phyloP scores from a whole-genome alignment of 2,888 invertebrate species.

The Meganola albula region DNA sequence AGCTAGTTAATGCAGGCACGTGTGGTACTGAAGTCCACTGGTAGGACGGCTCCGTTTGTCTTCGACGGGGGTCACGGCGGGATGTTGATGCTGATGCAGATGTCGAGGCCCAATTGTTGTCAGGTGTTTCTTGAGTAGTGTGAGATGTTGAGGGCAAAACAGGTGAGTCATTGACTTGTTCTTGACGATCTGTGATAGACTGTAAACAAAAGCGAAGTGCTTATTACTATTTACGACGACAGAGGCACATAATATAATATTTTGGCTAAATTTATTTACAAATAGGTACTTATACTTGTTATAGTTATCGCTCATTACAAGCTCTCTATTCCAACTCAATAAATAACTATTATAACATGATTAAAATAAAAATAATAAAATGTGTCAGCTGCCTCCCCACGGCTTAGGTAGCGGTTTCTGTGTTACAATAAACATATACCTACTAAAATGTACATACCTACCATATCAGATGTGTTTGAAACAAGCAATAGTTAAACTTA shows the following conservation, averaged over 20 bases:
- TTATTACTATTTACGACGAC: constrained; percentile 11
- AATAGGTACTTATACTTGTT: constrained; percentile 7
- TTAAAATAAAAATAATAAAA: constrained; percentile 6
- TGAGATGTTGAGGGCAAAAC: constrained; percentile 12
- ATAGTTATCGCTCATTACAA: constrained; percentile 10
- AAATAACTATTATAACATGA: constrained; percentile 11
- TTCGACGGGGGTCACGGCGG: constrained; percentile 12
- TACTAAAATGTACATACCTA: constrained; percentile 1
- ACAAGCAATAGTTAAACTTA: constrained; percentile 1
- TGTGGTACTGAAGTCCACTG: constrained; percentile 13
- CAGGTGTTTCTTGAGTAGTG: constrained; percentile 11
- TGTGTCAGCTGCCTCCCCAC: constrained; percentile 2
- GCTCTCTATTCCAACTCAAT: constrained; percentile 9
- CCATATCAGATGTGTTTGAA: constrained; percentile 1
- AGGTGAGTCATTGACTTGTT: constrained; percentile 9
- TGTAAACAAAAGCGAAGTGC: constrained; percentile 11
- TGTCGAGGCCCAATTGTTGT: constrained; percentile 13
- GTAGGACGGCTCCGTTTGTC: constrained; percentile 13
- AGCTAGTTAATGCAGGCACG: constrained; percentile 12
- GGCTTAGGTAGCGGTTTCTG: constrained; percentile 9
- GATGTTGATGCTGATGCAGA: constrained; percentile 12
- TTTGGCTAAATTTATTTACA: constrained; percentile 11
- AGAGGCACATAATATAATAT: constrained; percentile 9
- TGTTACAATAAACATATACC: constrained; percentile 1
- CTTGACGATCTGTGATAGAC: constrained; percentile 12